phyloP scores from a whole-genome alignment of 2,888 invertebrate species.

The Ophonus ardosiacus region DNA sequence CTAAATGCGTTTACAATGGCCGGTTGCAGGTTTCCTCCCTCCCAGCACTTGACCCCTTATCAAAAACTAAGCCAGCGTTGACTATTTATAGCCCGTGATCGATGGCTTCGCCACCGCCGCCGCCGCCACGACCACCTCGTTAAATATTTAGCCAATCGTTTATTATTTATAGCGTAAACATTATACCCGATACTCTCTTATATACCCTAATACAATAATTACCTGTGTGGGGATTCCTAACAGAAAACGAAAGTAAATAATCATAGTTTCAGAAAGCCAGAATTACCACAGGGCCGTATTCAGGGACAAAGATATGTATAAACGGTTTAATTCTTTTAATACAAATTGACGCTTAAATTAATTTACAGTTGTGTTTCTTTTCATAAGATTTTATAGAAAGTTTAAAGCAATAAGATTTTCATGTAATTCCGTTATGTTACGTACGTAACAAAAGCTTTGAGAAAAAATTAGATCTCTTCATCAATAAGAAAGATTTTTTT shows the following conservation, averaged over 20 bases:
- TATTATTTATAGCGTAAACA: constrained; percentile 48
- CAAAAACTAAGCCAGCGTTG: constrained; percentile 47
- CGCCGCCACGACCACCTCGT: constrained; percentile 33
- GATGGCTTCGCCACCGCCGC: constrained; percentile 1
- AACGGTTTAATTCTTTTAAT: too few relatives aligned
- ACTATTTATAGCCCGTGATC: constrained; percentile 45
- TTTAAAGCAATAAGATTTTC: too few relatives aligned
- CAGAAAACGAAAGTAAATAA: constrained; percentile 33
- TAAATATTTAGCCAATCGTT: constrained; percentile 47
- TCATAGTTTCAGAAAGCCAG: not conserved
- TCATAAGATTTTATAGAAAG: too few relatives aligned
- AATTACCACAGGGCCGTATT: not conserved
- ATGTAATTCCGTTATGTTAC: too few relatives aligned
- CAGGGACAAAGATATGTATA: not conserved
- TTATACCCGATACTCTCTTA: not conserved
- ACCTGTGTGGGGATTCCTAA: constrained; percentile 28
- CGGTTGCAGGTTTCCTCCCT: constrained; percentile 2
- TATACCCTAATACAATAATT: constrained; percentile 27
- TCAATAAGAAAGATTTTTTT: too few relatives aligned
- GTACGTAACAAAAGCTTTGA: too few relatives aligned
- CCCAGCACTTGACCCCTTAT: constrained; percentile 45
- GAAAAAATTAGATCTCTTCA: too few relatives aligned
- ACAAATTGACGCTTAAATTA: too few relatives aligned
- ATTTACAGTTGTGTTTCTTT: too few relatives aligned
- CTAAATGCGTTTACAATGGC: constrained; percentile 32